Evolutionary conservation across 2,888 invertebrate species (phyloP).

Genomic region (Tipula confusa): DNA sequence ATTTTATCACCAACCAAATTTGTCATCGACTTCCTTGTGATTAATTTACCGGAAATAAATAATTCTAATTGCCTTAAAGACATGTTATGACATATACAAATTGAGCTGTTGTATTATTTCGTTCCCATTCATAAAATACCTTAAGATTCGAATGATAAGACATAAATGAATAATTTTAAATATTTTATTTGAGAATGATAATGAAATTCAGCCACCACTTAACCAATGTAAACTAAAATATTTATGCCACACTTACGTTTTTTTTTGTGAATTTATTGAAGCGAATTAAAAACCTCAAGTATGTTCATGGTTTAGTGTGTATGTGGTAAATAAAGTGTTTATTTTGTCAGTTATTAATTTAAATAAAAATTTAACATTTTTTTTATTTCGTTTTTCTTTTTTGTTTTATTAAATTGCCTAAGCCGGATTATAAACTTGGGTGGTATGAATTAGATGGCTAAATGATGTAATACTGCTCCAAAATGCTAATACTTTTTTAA

Average conservation of each 20-base stretch:
- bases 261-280: background rate
- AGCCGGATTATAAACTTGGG: background rate
- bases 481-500: conserved; percentile 1
- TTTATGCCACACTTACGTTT: background rate
- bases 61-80: background rate
- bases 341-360: background rate
- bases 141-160: background rate
- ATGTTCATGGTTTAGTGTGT: background rate
- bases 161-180: background rate
- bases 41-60: conserved; percentile 6
- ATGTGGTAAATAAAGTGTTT: background rate
- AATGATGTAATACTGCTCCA: background rate
- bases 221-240: background rate
- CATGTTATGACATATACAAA: background rate
- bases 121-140: background rate
- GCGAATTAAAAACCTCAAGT: background rate
- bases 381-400: too few species aligned
- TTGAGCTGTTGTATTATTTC: background rate
- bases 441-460: background rate
- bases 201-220: background rate
- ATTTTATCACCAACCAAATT: background rate
- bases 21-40: background rate
- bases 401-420: background rate
- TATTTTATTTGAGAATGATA: too few species aligned
- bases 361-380: background rate